phyloP scores from a whole-genome alignment of 2,113 vertebrate genomes.

The Toxotes chatareus region DNA sequence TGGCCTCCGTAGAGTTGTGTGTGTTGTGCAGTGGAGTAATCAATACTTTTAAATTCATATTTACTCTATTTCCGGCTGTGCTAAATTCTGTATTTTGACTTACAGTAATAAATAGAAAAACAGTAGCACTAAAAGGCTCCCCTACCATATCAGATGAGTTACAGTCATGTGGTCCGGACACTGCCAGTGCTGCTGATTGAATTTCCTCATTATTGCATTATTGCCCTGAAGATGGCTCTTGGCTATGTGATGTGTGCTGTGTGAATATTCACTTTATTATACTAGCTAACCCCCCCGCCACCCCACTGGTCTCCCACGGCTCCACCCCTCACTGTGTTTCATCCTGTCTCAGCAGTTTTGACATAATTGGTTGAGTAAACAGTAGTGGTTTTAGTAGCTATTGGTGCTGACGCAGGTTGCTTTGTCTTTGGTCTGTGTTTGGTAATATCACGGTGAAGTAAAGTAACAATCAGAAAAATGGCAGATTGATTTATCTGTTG shows the following conservation, averaged over 20 bases:
- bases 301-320: slow-evolving; percentile 27
- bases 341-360: slow-evolving; percentile 63
- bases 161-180: slow-evolving; percentile 49
- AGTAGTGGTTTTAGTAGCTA: slow-evolving; percentile 27
- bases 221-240: slow-evolving; percentile 63
- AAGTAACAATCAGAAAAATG: background rate
- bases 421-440: slow-evolving; percentile 3
- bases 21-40: slow-evolving; percentile 12
- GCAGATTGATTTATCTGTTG: slow-evolving; percentile 19
- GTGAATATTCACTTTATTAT: slow-evolving; percentile 64
- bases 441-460: background rate
- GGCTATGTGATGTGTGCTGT: slow-evolving; percentile 48
- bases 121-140: slow-evolving; percentile 17
- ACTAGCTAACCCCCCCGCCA: slow-evolving; percentile 24
- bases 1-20: slow-evolving; percentile 28
- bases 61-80: slow-evolving; percentile 15
- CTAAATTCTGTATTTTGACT: slow-evolving; percentile 37
- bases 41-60: slow-evolving; percentile 50
- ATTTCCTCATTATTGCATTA: slow-evolving; percentile 72
- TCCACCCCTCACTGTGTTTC: slow-evolving; percentile 42
- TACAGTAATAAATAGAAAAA: slow-evolving; percentile 21
- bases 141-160: slow-evolving; percentile 31
- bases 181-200: slow-evolving; percentile 62
- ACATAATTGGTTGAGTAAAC: slow-evolving; percentile 60
- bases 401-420: slow-evolving; percentile 42